These are phyloP conservation scores for Ophiothrix spiculata DNA, from an alignment of 35 echinoderm and acorn worm genomes.

Conservation along the genomic window DNA sequence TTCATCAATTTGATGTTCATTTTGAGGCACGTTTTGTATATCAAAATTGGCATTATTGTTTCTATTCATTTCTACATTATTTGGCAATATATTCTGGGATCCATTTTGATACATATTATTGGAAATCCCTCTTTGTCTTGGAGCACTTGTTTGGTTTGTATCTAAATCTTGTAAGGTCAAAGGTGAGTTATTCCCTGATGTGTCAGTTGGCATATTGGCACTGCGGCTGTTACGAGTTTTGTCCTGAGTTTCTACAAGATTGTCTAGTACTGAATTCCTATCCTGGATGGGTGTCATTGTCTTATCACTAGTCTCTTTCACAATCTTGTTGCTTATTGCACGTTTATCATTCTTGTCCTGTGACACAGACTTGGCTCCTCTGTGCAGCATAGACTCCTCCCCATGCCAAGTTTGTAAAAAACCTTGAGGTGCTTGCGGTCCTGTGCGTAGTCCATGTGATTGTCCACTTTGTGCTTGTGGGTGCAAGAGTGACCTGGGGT, in stretches of 20 bases:
- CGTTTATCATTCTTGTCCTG: background rate
- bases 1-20: background rate
- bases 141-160: background rate
- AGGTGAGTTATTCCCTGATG: background rate
- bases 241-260: background rate
- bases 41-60: background rate
- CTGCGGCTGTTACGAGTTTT: background rate
- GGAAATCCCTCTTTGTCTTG: background rate
- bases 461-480: background rate
- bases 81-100: no score
- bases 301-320: background rate
- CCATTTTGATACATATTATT: no score
- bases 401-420: constrained; percentile 30
- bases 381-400: constrained; percentile 6
- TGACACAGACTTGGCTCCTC: background rate
- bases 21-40: background rate
- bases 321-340: background rate
- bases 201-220: background rate
- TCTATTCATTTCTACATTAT: background rate
- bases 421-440: background rate
- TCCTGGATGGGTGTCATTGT: no score
- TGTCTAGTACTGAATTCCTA: background rate
- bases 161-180: constrained; percentile 5
- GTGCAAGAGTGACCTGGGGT: background rate
- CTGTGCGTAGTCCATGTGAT: background rate